Percentiles rank a stretch among this genome's conserved stretches.
These are phyloP conservation scores for Heliconius cydno DNA, from an alignment of 2,888 invertebrate genomes.

Conservation along the genomic window DNA sequence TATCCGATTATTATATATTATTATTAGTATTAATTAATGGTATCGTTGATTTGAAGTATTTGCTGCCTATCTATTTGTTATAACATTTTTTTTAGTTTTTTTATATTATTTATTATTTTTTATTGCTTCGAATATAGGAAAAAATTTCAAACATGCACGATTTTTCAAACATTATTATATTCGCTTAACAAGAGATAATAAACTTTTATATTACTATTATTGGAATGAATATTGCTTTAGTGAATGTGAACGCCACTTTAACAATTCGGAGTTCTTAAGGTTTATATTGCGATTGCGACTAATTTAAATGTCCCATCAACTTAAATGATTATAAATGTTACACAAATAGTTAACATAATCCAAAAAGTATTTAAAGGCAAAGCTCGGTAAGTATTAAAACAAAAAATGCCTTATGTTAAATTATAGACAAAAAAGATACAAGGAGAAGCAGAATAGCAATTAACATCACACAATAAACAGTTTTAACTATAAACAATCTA, in stretches of 20 bases:
- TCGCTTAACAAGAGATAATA: slow-evolving; percentile 20
- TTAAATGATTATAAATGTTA: not conserved
- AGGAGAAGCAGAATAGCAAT: not conserved
- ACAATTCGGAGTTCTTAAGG: not conserved
- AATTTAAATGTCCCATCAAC: slow-evolving; percentile 3
- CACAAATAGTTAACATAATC: not conserved
- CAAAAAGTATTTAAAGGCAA: not conserved
- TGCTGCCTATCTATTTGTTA: slow-evolving; percentile 10
- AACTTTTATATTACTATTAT: slow-evolving; percentile 8
- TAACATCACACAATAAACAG: not conserved
- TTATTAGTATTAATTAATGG: not conserved
- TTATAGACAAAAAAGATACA: not conserved
- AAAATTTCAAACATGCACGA: slow-evolving; percentile 9
- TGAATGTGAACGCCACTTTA: not conserved
- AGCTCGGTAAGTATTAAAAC: not conserved
- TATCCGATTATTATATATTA: slow-evolving; percentile 3
- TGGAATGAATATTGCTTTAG: slow-evolving; percentile 15
- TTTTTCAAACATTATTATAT: slow-evolving; percentile 12
- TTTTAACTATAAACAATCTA: not conserved
- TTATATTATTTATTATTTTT: slow-evolving; percentile 6
- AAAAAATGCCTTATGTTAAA: not conserved
- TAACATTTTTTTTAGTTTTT: not conserved
- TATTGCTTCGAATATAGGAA: slow-evolving; percentile 19
- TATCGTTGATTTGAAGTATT: slow-evolving; percentile 15
- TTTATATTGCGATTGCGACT: not conserved